Evolutionary conservation across 2,797 vertebrate species (phyloP), one percentile per base, ranked within the genome.

Genomic region (Chloroceryle amazona): DNA sequence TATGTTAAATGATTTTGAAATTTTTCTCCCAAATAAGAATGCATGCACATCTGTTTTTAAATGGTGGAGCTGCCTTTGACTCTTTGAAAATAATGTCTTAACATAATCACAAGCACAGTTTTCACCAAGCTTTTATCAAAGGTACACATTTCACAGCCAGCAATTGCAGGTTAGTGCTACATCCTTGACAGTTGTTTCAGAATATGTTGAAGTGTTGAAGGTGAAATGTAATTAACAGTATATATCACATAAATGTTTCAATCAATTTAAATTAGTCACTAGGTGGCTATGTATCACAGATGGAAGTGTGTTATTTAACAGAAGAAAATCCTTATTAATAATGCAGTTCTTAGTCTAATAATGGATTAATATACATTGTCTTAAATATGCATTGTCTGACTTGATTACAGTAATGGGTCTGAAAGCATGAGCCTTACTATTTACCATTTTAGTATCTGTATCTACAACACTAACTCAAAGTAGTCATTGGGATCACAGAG

Each of bases 251-350:
- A 82, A 97, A 73, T 83, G 49, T 91, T 97, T 93, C 39, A 10
- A 70, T 91, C 66, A 95, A 94, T 97, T 96, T 95, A 87, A 97
- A 84, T 97, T 95, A 96, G 72, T 94, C 91, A 88, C 70, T 96
- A 74, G 72, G 84, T 96, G 84, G 68, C 44, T 84, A 22, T 94
- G 92, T 81, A 94, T 95, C 72, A 75, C 93, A 96, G 76, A 93
- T 83, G 60, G 87, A 94, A 95, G 15, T 35, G 54, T 91, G 66
- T 37, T 92, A 78, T 86, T 97, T 95, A 92, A 95, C 57, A 86
- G 84, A 63, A 74, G 92, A 65, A 93, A 87, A 90, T 71, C 62
- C 75, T 70, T 71, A 95, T 94, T 91, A 96, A 90, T 94, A 94
- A 85, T 92, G 35, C 74, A 95, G n/a, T 52, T 91, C 54, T 94